Evolutionary conservation across 2,888 invertebrate genomes (phyloP), one percentile per base, ranked within the genome.

Genomic region (Drepana falcataria): DNA sequence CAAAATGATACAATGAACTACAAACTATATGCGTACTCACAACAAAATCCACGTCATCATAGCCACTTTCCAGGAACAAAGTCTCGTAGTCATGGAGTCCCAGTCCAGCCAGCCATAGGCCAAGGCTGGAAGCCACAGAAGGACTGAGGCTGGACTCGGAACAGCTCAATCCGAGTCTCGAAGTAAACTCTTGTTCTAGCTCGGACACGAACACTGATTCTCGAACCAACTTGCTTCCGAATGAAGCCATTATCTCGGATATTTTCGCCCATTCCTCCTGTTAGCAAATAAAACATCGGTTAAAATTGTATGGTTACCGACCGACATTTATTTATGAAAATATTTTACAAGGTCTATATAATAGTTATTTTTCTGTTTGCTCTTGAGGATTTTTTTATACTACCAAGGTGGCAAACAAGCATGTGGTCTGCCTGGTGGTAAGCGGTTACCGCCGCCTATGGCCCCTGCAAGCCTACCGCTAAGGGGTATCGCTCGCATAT

Each of bases 231-330:
- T 95, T 96, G 63, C 95, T 96, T 59, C 98, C 97, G 77, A 98
- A 97, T 1, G 97, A 96, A 48, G 97, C 97, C 95, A 98, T 96
- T 73, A 98, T 98, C 87, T 98, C 97, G 51, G 97, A 96, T 72
- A 98, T 98, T 89, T 98, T 97, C 35, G 97, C 97, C 97, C 98
- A 98, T 90, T 98, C 98, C 87, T 97, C 97, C 87, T 96, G 95
- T 68, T 63, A 72, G 68, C 64, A 59, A 58, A 56, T 2, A 33
- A 21, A 6, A 40, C 35, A 40, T 6, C 6, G 5, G 35, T 35
- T 21, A 21, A 21, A 1, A 21, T 21, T 21, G 21, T 21, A 21
- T 1, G 21, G 21, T 21, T 21, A 21, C 21, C 0, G 21, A 21
- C 21, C 21, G 1, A 21, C n/a, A n/a, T n/a, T 21, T 7, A 2